phyloP scores from a whole-genome alignment of 2,113 vertebrate species.

The Halichoerus grypus region DNA sequence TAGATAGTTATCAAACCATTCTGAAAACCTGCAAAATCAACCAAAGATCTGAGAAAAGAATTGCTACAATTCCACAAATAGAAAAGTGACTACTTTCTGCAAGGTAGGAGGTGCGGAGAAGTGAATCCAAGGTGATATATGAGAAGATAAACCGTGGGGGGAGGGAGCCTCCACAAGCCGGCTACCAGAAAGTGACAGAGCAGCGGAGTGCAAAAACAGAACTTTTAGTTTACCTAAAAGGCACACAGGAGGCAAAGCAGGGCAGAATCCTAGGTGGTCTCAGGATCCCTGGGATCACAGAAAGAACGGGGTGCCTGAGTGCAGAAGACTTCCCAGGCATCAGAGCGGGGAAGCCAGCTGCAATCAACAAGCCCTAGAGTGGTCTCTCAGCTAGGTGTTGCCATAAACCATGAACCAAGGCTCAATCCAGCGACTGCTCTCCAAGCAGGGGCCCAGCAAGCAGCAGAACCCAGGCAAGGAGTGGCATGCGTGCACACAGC shows the following conservation, averaged over 20 bases:
- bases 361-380: not conserved
- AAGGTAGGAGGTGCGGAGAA: not conserved
- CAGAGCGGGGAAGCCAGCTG: not conserved
- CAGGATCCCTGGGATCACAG: not conserved
- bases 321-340: not conserved
- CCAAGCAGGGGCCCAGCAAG: not conserved
- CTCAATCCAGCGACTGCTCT: not conserved
- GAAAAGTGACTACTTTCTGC: not conserved
- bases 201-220: not conserved
- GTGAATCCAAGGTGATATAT: not conserved
- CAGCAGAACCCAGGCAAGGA: not conserved
- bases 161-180: not conserved
- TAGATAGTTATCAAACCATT: not conserved
- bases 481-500: not conserved
- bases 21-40: not conserved
- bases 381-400: not conserved
- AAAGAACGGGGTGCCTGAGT: not conserved
- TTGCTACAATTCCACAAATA: not conserved
- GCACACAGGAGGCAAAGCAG: not conserved
- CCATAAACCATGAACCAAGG: accelerated
- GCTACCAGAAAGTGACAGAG: not conserved
- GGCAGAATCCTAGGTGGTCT: not conserved
- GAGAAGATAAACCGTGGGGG: not conserved
- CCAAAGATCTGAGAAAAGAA: not conserved
- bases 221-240: not conserved